Base-by-base conservation (phyloP, 1,140 invertebrate species). In the Nasonia vitripennis region DNA sequence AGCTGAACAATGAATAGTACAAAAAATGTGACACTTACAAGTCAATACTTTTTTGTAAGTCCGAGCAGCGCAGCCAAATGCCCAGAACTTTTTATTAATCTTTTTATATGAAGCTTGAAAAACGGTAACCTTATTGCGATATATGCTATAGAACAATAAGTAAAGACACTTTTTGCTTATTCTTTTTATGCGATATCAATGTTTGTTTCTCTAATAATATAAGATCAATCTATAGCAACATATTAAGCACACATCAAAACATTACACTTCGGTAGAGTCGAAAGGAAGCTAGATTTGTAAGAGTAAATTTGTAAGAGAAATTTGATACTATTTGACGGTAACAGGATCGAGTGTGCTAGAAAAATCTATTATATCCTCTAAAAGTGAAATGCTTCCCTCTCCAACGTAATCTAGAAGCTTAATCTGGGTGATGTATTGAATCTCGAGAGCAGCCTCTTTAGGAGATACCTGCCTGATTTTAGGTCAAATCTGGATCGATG, bases 401-500 rank as follows among this genome's bases (percentile, higher is more conserved):
- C 55, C 55, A n/a, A 7, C 55, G 20, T n/a, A 62, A n/a, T 62
- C 20, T 62, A n/a, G 20, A 6, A 17, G 17, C 6, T 62, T 62
- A 62, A 62, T 62, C 55, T 62, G 17, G 2, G 14, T n/a, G 55
- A 62, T 62, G 20, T 7, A 62, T 62, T 62, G 55, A n/a, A n/a
- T 17, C 20, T 1, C 55, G 20, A 62, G 20, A 20, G 17, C 20
- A 62, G 20, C 4, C 6, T 20, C 17, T 5, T 20, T n/a, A 7
- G 55, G 55, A 62, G 14, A n/a, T n/a, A 62, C 55, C 10, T 20
- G 27, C 70, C 11, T 31, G 31, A n/a, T n/a, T 71, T 73, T 73
- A 73, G 27, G 70, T 73, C 70, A 73, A 73, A 34, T 73, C 70
- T 73, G 27, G 27, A 73, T 73, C 70, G 34, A 73, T 37, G 14